Conservation (phyloP, 64 coral and sea anemone genomes). For the Exaiptasia diaphana region DNA sequence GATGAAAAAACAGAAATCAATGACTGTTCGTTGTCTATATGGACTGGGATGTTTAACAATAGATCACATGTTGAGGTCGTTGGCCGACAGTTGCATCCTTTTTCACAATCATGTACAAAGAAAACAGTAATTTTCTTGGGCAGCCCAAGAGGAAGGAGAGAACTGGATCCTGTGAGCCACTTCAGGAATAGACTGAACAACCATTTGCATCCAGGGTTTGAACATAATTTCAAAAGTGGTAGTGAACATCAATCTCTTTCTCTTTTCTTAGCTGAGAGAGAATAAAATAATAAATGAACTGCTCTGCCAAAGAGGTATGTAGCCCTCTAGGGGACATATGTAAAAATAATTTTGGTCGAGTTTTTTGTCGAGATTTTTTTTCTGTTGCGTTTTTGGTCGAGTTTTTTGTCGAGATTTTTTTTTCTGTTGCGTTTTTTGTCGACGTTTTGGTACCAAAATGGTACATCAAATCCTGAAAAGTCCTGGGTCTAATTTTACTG, state of each 20-base stretch:
- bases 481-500: too few species aligned
- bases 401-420: too few species aligned
- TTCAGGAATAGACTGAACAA: slow-evolving; percentile 1
- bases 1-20: slow-evolving; percentile 2
- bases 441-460: too few species aligned
- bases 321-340: too few species aligned
- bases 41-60: slow-evolving; percentile 18
- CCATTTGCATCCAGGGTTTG: not conserved
- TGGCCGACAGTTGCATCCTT: slow-evolving; percentile 14
- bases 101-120: slow-evolving; percentile 46
- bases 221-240: slow-evolving; percentile 53
- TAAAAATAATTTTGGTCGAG: too few species aligned
- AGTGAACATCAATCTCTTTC: slow-evolving; percentile 45
- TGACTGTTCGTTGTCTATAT: not conserved
- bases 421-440: too few species aligned
- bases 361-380: too few species aligned
- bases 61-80: slow-evolving; percentile 44
- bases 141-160: slow-evolving; percentile 46
- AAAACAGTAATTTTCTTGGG: slow-evolving; percentile 38
- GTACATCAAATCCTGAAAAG: too few species aligned
- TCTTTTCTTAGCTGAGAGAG: slow-evolving; percentile 39
- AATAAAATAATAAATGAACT: slow-evolving; percentile 36
- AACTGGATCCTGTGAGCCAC: slow-evolving; percentile 34
- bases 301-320: too few species aligned
- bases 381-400: too few species aligned